Percentiles rank a stretch among this genome's conserved stretches.
Conservation (phyloP, 2,113 vertebrate species). For the Candoia aspera region DNA sequence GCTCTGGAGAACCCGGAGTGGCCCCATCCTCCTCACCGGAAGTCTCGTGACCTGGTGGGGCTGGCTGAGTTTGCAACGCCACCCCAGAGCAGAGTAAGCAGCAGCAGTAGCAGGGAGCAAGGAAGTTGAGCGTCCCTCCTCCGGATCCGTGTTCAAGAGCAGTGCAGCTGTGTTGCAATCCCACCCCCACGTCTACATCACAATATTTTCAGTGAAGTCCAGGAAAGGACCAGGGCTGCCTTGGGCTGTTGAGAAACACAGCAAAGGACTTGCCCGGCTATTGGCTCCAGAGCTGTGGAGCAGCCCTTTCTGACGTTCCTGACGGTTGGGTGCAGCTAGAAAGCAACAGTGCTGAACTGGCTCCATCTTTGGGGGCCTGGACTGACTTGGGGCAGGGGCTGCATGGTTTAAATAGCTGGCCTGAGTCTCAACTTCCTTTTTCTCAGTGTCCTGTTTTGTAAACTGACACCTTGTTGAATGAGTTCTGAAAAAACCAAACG, state of each 20-base stretch:
- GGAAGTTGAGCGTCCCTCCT: too few species aligned
- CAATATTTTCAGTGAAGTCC: neutral
- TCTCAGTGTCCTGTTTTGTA: neutral
- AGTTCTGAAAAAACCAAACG: neutral
- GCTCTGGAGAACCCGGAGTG: neutral
- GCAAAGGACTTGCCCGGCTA: neutral
- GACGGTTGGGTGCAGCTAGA: neutral
- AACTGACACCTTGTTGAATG: neutral
- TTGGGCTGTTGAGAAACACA: neutral
- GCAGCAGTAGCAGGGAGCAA: neutral
- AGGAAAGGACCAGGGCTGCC: neutral
- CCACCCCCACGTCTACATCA: neutral
- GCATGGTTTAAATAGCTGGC: neutral
- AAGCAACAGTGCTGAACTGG: neutral
- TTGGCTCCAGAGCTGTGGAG: neutral
- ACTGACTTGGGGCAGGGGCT: neutral
- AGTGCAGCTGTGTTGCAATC: neutral
- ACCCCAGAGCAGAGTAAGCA: accelerated
- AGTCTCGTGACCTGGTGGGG: slow-evolving; percentile 38
- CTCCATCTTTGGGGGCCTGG: neutral
- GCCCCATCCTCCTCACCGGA: neutral
- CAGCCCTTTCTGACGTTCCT: neutral
- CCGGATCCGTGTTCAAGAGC: neutral
- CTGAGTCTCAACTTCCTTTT: neutral
- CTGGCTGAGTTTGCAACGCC: slow-evolving; percentile 27